These are phyloP conservation scores for Gymnopithys bicolor DNA, from an alignment of 2,797 vertebrate species.

Conservation along the genomic window DNA sequence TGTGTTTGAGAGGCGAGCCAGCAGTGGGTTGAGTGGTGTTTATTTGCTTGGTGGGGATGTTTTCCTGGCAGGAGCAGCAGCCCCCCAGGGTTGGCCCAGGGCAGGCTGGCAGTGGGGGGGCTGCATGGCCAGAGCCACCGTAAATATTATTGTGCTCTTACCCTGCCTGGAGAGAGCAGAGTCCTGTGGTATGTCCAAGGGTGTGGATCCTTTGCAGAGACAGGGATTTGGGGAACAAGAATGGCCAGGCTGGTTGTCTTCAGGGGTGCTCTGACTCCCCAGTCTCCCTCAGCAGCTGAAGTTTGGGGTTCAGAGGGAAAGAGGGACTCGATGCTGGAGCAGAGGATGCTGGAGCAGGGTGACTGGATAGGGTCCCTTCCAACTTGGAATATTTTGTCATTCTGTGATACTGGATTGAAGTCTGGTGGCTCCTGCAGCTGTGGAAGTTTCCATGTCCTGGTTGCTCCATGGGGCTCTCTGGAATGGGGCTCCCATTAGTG, in stretches of 20 bases:
- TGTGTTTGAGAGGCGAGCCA: background rate
- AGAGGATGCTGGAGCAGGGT: background rate
- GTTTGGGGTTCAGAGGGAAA: background rate
- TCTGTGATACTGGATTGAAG: background rate
- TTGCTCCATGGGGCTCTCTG: background rate
- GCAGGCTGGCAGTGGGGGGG: constrained; percentile 5
- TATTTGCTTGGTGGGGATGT: constrained; percentile 27
- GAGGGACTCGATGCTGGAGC: background rate
- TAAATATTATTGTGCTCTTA: constrained; percentile 42
- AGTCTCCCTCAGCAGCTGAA: background rate
- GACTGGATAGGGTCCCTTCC: background rate
- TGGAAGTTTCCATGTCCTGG: rapidly evolving
- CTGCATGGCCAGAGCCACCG: background rate
- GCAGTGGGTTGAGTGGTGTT: background rate
- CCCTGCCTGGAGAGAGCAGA: background rate
- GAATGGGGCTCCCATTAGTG: background rate
- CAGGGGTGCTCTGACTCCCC: background rate
- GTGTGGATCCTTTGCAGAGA: background rate
- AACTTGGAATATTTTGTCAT: background rate
- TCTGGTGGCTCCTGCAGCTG: background rate
- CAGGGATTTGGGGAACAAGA: background rate
- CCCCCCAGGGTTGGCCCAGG: background rate
- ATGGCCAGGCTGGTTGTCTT: background rate
- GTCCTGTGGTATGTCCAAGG: rapidly evolving
- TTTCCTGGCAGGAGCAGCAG: constrained; percentile 35